Conservation (phyloP, 2,113 vertebrate species). For the Galeopterus variegatus region DNA sequence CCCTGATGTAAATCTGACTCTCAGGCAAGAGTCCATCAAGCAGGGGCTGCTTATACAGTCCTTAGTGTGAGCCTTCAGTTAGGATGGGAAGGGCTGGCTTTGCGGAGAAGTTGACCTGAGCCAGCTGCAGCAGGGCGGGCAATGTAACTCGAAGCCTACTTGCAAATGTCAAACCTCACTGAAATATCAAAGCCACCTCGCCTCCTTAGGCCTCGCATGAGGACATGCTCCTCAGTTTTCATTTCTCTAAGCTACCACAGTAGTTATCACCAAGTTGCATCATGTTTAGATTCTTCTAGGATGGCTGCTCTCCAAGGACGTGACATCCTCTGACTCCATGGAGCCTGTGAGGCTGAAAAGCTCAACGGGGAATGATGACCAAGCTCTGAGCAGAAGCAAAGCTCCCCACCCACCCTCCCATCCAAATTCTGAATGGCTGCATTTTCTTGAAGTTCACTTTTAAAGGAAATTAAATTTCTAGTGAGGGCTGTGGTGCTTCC, state of each 20-base stretch:
- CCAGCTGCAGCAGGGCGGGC: background rate
- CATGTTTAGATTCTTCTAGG: background rate
- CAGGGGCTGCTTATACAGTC: background rate
- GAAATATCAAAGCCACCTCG: background rate
- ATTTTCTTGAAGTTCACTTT: background rate
- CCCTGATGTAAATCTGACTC: background rate
- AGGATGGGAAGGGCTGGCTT: background rate
- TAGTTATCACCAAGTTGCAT: background rate
- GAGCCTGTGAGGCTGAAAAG: background rate
- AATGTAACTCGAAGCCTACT: background rate
- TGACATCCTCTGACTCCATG: background rate
- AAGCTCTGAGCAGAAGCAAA: background rate
- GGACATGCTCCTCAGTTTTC: background rate
- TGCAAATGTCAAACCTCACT: background rate
- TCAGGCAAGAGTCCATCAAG: background rate
- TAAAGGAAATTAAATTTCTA: slow-evolving; percentile 2
- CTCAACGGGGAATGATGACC: background rate
- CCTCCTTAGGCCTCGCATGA: no score
- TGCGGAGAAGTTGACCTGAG: background rate
- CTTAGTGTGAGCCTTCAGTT: background rate
- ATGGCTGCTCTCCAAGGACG: background rate
- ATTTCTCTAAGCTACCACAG: background rate
- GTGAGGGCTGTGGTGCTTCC: background rate
- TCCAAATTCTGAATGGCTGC: background rate
- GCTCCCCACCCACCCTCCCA: background rate